Evolutionary conservation across 1,140 invertebrate genomes (phyloP), one percentile per base, ranked within the genome.

Genomic region (Mesaphorura yosii): DNA sequence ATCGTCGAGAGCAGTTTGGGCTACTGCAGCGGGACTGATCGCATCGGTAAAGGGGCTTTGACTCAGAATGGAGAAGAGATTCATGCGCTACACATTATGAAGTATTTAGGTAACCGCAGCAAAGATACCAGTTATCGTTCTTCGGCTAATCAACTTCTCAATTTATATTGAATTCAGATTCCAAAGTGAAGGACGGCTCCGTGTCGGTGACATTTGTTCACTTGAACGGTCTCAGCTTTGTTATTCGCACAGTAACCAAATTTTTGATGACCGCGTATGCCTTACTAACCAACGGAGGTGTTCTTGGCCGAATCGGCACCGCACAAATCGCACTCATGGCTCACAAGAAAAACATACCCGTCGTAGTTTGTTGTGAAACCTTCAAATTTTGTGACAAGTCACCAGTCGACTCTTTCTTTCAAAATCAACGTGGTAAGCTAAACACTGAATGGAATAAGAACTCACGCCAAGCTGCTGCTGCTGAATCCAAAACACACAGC

Each of bases 301-400:
- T 94, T 15, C 86, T 93, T 82, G 86, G 84, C 1, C 74, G 85
- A 48, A 79, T 82, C 28, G 91, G 91, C 28, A 84, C 83, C 2
- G 83, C 89, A 6, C 80, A 86, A 69, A 76, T 92, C 48, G 86
- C 89, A 14, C 70, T 93, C 25, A 78, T 88, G 41, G 90, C 90
- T 20, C 79, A 82, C 64, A 76, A 82, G 0, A 80, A 77, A 62
- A 91, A 88, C 72, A 86, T 93, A 41, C 88, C 90, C 5, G 86
- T 94, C 40, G 72, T 94, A 5, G 86, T 95, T 10, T 91, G 88
- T 64, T 93, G 88, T 70, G 91, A 95, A 76, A 92, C 87, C 2
- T 89, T 92, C 71, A 95, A 95, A 71, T 92, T 93, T 67, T 84
- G 79, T 64, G 89, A 94, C 67, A 75, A 83, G 48, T 88, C 88